Conservation (phyloP, 30 jellyfish, hydroid and myxozoan species). For the Aurelia aurita region DNA sequence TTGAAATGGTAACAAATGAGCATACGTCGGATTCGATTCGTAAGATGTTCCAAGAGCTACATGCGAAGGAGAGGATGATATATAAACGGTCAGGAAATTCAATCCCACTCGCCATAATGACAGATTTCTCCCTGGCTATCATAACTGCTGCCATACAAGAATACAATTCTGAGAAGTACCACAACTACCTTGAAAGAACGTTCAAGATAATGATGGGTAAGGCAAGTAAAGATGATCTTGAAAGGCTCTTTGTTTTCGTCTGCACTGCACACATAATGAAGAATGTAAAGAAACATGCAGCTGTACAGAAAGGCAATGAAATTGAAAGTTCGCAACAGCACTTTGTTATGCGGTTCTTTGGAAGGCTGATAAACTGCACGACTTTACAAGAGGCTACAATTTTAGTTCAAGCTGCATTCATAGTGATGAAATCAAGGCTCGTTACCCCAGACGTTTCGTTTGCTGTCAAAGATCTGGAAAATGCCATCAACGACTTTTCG, state of each 20-base stretch:
- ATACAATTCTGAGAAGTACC: background rate
- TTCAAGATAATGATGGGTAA: background rate
- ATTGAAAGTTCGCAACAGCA: background rate
- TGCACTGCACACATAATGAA: conserved; percentile 6
- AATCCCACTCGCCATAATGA: background rate
- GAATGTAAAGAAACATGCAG: background rate
- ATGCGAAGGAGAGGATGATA: background rate
- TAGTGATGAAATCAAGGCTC: background rate
- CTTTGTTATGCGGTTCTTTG: background rate
- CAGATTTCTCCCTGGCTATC: background rate
- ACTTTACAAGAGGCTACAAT: background rate
- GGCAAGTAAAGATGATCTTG: background rate
- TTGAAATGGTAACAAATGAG: background rate
- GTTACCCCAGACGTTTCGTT: too few relatives aligned
- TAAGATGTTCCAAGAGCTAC: background rate
- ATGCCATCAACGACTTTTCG: too few relatives aligned
- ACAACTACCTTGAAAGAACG: background rate
- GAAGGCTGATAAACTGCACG: background rate
- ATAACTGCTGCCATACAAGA: background rate
- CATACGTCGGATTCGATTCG: background rate
- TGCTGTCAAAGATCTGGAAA: too few relatives aligned
- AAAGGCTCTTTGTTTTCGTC: background rate
- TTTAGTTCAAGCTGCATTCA: background rate
- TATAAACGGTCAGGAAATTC: background rate
- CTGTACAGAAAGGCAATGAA: background rate